Evolutionary conservation across 2,113 vertebrate genomes (phyloP), one percentile per base, ranked within the genome.

Genomic region (Physeter macrocephalus): DNA sequence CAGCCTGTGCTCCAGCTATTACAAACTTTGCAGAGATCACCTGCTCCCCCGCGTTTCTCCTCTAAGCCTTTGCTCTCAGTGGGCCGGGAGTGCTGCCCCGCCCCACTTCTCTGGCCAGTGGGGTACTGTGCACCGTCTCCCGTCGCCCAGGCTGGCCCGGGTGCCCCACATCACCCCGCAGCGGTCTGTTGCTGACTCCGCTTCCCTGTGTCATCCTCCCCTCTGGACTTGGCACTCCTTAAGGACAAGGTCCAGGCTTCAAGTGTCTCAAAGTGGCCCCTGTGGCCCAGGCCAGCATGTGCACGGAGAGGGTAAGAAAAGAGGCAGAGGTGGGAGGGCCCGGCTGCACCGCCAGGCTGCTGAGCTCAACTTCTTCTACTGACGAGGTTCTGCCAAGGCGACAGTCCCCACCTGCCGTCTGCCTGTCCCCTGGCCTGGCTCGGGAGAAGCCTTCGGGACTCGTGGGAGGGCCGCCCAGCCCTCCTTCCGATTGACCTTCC

Each of bases 401-500:
- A 59, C 41, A 87, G 96, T 14, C 86, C 69, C 41, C 90, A 97
- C 95, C 94, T 96, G 94, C 94, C 54, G 95, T 71, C 88, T 94
- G 97, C 96, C 78, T 89, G 67, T 97, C 74, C 85, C 43, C 11
- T 36, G 78, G 52, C 57, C 74, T 96, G 95, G 93, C 95, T 72
- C 1, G 2, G 71, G 23, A 54, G 1, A 36, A 59, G 69, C 15
- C 93, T 46, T 90, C 5, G 2, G 46, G 57, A 59, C 67, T 72
- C 85, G 46, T 6, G n/a, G n/a, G n/a, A n/a, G n/a, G n/a, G n/a
- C 41, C 54, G 54, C 31, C 83, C 18, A 36, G 75, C 61, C 46
- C 66, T 86, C 49, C 93, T 92, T 90, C 43, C 41, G n/a, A 20
- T 25, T 96, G 93, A 97, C 96, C 96, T 97, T 97, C 49, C 29